phyloP scores from a whole-genome alignment of 1,140 invertebrate genomes.

The Psix sp. region DNA sequence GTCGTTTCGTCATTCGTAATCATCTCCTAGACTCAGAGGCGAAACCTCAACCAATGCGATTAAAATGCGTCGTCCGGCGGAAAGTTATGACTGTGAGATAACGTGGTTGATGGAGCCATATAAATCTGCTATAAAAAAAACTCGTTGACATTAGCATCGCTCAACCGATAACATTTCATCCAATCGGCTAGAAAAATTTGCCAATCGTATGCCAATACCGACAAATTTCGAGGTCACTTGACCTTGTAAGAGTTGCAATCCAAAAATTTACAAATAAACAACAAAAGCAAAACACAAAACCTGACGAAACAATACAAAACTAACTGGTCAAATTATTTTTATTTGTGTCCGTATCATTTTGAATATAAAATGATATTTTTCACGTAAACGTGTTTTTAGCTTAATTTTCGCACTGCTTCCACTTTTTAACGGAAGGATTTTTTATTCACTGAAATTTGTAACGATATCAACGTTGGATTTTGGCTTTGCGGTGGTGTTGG shows the following conservation, averaged over 20 bases:
- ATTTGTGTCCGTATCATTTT: no score
- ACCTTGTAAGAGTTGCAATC: background rate
- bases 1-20: slow-evolving; percentile 18
- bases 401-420: no score
- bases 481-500: slow-evolving; percentile 28
- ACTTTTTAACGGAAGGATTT: slow-evolving; percentile 17
- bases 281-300: background rate
- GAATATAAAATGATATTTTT: no score
- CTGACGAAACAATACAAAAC: no score
- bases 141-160: slow-evolving; percentile 54
- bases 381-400: no score
- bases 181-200: slow-evolving; percentile 46
- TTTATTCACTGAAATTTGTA: slow-evolving; percentile 33
- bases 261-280: slow-evolving; percentile 1
- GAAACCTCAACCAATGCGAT: slow-evolving; percentile 28
- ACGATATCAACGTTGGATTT: slow-evolving; percentile 23
- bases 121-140: slow-evolving; percentile 53
- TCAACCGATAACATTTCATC: slow-evolving; percentile 45
- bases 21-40: slow-evolving; percentile 26
- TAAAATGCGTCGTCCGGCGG: slow-evolving; percentile 46
- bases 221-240: slow-evolving; percentile 1
- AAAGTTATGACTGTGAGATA: slow-evolving; percentile 57
- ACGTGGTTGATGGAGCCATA: slow-evolving; percentile 52
- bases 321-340: no score
- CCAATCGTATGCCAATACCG: slow-evolving; percentile 42